phyloP scores from a whole-genome alignment of 2,888 invertebrate genomes.

The Ichneumoninae sp. region DNA sequence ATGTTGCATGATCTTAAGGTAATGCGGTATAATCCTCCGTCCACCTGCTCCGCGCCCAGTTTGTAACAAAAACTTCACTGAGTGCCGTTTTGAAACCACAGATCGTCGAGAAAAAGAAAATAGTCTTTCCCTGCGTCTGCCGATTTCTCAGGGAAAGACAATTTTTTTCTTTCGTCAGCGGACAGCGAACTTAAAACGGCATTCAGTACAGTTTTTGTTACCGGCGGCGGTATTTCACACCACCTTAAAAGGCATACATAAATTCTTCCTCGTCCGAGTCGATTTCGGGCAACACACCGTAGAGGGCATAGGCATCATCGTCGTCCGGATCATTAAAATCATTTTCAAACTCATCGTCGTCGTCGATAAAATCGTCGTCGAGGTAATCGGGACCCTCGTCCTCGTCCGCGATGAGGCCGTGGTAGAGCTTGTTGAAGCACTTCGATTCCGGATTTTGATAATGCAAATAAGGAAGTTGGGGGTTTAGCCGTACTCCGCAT shows the following conservation, averaged over 20 bases:
- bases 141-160: too few species aligned
- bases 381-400: constrained; percentile 69
- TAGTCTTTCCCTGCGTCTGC: too few species aligned
- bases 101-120: too few species aligned
- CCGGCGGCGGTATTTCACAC: too few species aligned
- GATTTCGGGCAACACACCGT: background rate
- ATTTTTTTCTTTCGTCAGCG: too few species aligned
- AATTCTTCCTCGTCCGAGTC: background rate
- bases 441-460: constrained; percentile 84
- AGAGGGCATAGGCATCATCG: background rate
- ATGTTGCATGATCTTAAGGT: too few species aligned
- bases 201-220: too few species aligned
- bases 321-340: constrained; percentile 66
- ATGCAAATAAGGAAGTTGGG: constrained; percentile 86
- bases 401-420: constrained; percentile 79
- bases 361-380: constrained; percentile 66
- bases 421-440: constrained; percentile 86
- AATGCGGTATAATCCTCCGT: too few species aligned
- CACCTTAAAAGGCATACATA: background rate
- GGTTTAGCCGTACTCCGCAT: constrained; percentile 84
- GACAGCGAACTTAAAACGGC: too few species aligned
- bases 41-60: too few species aligned
- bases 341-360: constrained; percentile 67
- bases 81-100: too few species aligned
- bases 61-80: too few species aligned